These are phyloP conservation scores for Cantharis lateralis DNA, from an alignment of 2,888 invertebrate genomes.

Conservation along the genomic window DNA sequence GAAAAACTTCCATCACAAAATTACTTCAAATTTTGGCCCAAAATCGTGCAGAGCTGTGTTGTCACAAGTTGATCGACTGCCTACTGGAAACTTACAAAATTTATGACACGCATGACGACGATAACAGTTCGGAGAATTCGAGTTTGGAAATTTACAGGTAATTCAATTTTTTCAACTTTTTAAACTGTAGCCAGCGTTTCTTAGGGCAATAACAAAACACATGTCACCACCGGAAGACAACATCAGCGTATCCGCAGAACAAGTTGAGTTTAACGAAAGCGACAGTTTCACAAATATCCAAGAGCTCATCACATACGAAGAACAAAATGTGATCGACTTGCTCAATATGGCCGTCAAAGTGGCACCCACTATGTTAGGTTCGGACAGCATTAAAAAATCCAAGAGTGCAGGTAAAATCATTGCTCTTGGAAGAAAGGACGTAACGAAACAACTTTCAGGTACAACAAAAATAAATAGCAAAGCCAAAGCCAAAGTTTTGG, in stretches of 20 bases:
- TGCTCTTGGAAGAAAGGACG: not conserved
- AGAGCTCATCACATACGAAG: constrained; percentile 69
- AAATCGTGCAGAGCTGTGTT: constrained; percentile 71
- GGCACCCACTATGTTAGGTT: constrained; percentile 64
- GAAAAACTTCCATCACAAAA: constrained; percentile 73
- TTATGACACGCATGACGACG: constrained; percentile 60
- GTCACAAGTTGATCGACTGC: constrained; percentile 73
- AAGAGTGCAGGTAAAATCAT: constrained; percentile 49
- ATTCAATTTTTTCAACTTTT: not conserved
- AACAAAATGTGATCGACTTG: constrained; percentile 67
- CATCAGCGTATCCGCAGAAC: constrained; percentile 55
- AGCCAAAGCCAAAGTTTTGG: constrained; percentile 66
- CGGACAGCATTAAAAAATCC: constrained; percentile 64
- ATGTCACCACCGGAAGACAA: constrained; percentile 65
- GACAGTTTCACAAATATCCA: constrained; percentile 62
- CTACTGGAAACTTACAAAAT: constrained; percentile 69
- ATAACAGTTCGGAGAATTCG: constrained; percentile 58
- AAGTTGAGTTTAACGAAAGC: constrained; percentile 51
- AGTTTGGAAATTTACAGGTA: constrained; percentile 76
- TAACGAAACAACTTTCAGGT: constrained; percentile 54
- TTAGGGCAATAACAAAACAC: constrained; percentile 71
- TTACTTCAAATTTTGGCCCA: constrained; percentile 75
- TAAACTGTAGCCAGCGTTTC: not conserved
- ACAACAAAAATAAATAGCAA: constrained; percentile 63
- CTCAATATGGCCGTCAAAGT: constrained; percentile 64